These are phyloP conservation scores for Babyrousa celebensis DNA, from an alignment of 2,797 vertebrate species.

Conservation along the genomic window DNA sequence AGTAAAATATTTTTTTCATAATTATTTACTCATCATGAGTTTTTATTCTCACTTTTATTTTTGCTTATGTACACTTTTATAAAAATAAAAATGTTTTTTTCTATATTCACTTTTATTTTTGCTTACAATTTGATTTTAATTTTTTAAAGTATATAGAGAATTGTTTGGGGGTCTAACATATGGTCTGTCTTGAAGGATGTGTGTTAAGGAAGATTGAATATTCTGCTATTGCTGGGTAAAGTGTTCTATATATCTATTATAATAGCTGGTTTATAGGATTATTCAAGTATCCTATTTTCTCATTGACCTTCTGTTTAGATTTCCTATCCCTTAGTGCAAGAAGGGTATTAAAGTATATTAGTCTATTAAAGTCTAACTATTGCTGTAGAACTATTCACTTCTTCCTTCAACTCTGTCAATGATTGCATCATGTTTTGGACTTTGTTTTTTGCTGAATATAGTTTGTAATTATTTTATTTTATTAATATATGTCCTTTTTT, in stretches of 20 bases:
- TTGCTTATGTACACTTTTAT: neutral
- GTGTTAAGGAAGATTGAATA: neutral
- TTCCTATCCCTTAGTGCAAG: neutral
- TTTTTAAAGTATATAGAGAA: neutral
- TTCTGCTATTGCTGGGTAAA: neutral
- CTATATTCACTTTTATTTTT: neutral
- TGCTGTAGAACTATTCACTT: neutral
- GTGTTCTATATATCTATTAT: neutral
- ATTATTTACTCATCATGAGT: neutral
- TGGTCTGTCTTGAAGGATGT: neutral
- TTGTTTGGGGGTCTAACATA: neutral
- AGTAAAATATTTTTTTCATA: neutral
- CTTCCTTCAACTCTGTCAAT: neutral
- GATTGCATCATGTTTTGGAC: neutral
- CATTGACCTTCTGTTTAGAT: neutral
- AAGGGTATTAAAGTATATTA: neutral
- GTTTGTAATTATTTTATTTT: neutral
- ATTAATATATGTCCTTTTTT: neutral
- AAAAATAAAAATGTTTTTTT: neutral
- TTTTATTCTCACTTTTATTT: neutral
- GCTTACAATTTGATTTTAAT: neutral
- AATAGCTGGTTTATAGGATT: neutral
- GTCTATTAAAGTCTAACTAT: neutral
- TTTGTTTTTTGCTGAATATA: neutral
- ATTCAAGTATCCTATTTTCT: neutral